Percentiles rank a stretch among this genome's conserved stretches.
These are phyloP conservation scores for Callospermophilus lateralis DNA, from an alignment of 2,113 vertebrate genomes.

Conservation along the genomic window DNA sequence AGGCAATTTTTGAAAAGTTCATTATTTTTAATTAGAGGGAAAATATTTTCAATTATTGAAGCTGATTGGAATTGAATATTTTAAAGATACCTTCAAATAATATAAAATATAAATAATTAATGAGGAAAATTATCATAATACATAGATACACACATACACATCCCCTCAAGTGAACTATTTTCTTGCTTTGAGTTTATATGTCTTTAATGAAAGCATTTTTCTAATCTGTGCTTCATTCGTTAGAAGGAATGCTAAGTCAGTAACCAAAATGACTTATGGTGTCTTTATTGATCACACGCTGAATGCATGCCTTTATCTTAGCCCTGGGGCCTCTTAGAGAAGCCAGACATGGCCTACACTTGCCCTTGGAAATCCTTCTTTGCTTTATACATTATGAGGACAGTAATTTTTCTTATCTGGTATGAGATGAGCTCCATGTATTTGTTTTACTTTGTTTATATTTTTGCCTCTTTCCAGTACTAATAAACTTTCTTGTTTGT, in stretches of 20 bases:
- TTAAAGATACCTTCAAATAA: not conserved
- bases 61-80: not conserved
- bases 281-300: not conserved
- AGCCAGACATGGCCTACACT: not conserved
- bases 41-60: not conserved
- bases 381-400: not conserved
- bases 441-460: not conserved
- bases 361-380: not conserved
- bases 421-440: not conserved
- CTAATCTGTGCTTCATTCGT: not conserved
- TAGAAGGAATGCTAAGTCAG: not conserved
- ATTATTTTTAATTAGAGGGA: conserved; percentile 7
- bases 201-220: not conserved
- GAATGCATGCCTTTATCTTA: not conserved
- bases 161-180: not conserved
- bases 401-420: not conserved
- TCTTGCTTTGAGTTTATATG: not conserved
- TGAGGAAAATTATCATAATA: not conserved
- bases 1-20: not conserved
- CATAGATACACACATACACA: not conserved
- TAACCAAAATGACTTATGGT: not conserved
- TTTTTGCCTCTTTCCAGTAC: not conserved
- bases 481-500: not conserved
- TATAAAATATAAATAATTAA: not conserved
- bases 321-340: accelerated